A percentile compares a stretch with the other conserved stretches of the same genome.
Conservation (phyloP, 2,113 vertebrate genomes). For the Salvelinus fontinalis region DNA sequence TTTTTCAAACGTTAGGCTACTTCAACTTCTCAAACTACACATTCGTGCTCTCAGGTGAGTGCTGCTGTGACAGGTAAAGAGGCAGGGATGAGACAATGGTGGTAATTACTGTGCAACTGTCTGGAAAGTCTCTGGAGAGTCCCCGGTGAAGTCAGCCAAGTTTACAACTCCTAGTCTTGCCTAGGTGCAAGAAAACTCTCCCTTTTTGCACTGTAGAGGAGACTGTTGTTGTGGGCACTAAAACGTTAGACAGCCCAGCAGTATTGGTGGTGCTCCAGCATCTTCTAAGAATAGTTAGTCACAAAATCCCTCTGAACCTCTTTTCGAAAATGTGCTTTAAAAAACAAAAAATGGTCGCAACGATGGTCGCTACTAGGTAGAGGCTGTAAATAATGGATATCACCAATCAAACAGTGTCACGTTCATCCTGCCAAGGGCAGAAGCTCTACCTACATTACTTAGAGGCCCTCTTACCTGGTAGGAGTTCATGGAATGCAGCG, state of each 20-base stretch:
- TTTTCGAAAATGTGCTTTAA: too few relatives aligned
- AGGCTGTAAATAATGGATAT: too few relatives aligned
- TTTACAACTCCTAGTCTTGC: conserved; percentile 32
- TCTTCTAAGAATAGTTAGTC: too few relatives aligned
- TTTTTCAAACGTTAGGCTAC: neutral
- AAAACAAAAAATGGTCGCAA: too few relatives aligned
- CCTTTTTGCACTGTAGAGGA: too few relatives aligned
- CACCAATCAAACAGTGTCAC: too few relatives aligned
- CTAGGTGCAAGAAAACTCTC: too few relatives aligned
- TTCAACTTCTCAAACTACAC: neutral
- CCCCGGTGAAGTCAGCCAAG: conserved; percentile 52
- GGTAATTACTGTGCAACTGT: conserved; percentile 60
- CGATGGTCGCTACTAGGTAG: too few relatives aligned
- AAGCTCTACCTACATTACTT: conserved; percentile 7
- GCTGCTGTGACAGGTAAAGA: conserved; percentile 26
- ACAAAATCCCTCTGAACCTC: too few relatives aligned
- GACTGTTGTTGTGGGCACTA: too few relatives aligned
- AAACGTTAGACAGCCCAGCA: too few relatives aligned
- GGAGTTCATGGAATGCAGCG: conserved; percentile 84
- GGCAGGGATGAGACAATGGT: conserved; percentile 45
- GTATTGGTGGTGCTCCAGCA: too few relatives aligned
- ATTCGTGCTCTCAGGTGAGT: conserved; percentile 6
- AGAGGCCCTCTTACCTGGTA: conserved; percentile 83
- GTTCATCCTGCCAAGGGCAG: neutral
- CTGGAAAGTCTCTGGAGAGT: conserved; percentile 31